Evolutionary conservation across 2,888 invertebrate genomes (phyloP), one percentile per base, ranked within the genome.

Genomic region (Fabriciana adippe): DNA sequence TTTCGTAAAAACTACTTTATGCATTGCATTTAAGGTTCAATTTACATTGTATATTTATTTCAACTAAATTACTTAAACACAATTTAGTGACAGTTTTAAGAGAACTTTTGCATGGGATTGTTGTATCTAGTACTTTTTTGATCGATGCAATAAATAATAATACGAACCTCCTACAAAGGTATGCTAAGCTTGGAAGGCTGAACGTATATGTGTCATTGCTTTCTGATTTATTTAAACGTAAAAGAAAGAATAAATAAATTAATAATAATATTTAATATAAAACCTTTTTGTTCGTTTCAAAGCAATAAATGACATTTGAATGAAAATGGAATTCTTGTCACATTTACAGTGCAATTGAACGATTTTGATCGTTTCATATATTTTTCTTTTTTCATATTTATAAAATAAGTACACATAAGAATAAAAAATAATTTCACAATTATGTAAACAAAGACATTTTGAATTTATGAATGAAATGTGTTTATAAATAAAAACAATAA

Each of bases 291-390:
- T 56, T 16, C 41, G 6, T 56, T 56, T 56, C 16, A 41, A 56
- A 56, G 16, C 14, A 41, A 41, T 21, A 16, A 8, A 55, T 55
- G 31, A 55, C 35, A 55, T 15, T 21, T 57, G 6, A 47, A 56
- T 16, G 13, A 8, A 47, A 47, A n/a, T 6, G 45, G 45, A 13
- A 11, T 50, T 18, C 21, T 11, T 50, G 41, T 47, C 45, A 41
- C 31, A 56, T 47, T 50, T 72, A 74, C 68, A 83, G 81, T 81
- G 81, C 79, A 81, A 80, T 79, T 72, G 71, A 79, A 79, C 72
- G 70, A 77, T 80, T 73, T 83, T 81, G 79, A 80, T 80, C 79
- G 75, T 81, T 65, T 63, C 50, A 66, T 69, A 64, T 59, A 47
- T 70, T 64, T 65, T 31, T 56, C 16, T 66, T 71, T 66, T 57